Conservation (phyloP, 2,888 invertebrate genomes). For the Morinoia aosen region DNA sequence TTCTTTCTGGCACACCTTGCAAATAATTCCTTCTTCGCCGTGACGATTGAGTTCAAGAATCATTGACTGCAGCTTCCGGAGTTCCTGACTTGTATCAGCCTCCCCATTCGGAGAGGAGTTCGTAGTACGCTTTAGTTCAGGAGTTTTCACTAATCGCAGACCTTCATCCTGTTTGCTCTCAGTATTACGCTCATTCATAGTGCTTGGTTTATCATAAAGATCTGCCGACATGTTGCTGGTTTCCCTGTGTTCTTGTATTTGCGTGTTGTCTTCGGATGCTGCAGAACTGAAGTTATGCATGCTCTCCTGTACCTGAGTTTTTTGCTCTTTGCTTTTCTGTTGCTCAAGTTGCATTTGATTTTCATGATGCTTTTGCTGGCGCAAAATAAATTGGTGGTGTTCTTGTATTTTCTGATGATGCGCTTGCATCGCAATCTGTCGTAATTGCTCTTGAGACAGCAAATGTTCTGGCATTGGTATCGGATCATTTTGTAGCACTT, state of each 20-base stretch:
- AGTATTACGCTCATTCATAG: neutral
- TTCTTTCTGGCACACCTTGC: conserved; percentile 81
- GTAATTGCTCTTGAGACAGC: conserved; percentile 58
- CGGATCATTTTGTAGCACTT: conserved; percentile 56
- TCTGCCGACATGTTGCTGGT: neutral
- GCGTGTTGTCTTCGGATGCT: neutral
- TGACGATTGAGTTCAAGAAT: conserved; percentile 84
- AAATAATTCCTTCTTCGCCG: conserved; percentile 71
- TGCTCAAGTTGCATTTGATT: conserved; percentile 60
- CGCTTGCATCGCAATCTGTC: conserved; percentile 57
- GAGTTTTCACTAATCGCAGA: neutral
- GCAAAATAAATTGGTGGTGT: conserved; percentile 43
- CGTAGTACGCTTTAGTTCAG: neutral
- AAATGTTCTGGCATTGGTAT: conserved; percentile 59
- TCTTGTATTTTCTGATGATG: conserved; percentile 60
- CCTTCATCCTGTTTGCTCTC: neutral
- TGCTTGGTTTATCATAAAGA: conserved; percentile 22
- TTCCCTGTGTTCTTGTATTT: neutral
- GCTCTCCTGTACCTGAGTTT: neutral
- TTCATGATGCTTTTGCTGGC: conserved; percentile 55
- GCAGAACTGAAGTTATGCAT: neutral
- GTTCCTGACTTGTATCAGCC: conserved; percentile 81
- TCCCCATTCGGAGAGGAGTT: conserved; percentile 59
- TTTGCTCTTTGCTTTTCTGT: conserved; percentile 44
- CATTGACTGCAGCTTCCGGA: conserved; percentile 91